phyloP scores from a whole-genome alignment of 2,797 vertebrate genomes.

The Pyrocephalus nanus region DNA sequence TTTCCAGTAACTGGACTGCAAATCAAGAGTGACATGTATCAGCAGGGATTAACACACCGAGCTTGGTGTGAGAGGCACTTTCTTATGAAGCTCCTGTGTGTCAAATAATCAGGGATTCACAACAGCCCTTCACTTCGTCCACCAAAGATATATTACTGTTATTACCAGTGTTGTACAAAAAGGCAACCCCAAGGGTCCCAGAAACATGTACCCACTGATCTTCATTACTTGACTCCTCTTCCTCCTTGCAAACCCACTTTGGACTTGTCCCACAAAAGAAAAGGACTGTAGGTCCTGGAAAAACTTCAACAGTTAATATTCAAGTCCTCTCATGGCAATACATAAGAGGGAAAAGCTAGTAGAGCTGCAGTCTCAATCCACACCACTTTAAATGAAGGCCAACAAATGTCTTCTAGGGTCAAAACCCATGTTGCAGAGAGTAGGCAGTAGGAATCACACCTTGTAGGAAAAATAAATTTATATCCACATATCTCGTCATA shows the following conservation, averaged over 20 bases:
- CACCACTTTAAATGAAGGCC: neutral
- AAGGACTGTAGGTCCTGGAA: neutral
- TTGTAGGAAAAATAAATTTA: neutral
- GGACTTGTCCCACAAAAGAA: neutral
- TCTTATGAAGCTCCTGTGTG: neutral
- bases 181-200: neutral
- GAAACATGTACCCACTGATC: neutral
- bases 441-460: neutral
- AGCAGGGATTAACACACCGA: neutral
- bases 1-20: neutral
- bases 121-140: neutral
- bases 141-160: neutral
- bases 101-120: constrained; percentile 9
- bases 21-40: neutral
- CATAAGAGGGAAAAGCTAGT: neutral
- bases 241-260: neutral
- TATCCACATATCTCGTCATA: accelerated
- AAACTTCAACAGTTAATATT: neutral
- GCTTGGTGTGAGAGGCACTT: neutral
- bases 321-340: neutral
- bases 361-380: neutral
- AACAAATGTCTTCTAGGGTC: neutral
- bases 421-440: neutral
- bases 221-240: neutral
- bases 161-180: neutral